Evolutionary conservation across 2,888 invertebrate species (phyloP), one percentile per base, ranked within the genome.

Genomic region (Craniophora ligustri): DNA sequence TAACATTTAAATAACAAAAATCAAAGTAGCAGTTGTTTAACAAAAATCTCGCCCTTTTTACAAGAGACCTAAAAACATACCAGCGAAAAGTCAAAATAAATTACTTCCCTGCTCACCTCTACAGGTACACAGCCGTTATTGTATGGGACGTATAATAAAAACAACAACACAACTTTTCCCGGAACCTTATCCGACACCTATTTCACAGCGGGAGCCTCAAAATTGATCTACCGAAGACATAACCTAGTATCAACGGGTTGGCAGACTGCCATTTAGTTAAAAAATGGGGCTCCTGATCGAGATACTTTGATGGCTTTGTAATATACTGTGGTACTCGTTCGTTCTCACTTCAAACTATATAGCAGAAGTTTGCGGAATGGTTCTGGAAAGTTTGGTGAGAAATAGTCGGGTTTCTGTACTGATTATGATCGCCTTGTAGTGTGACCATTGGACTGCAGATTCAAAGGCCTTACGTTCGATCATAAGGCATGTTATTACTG

Each of bases 201-300:
- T 58, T 56, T 63, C 30, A 40, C 32, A 51, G 53, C 38, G 40
- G 49, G 55, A 53, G 51, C 44, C 48, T 50, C 59, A 45, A 65
- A 66, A 62, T 51, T 67, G 57, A 69, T 69, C 59, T 55, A 39
- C 13, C 45, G 42, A 67, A 63, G 67, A 64, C 47, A 40, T 64
- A 72, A 64, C 63, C 53, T 56, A 58, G 54, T 62, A 41, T 38
- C 45, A 36, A 13, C 14, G 36, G 14, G 54, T 26, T 74, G 75
- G 75, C 75, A 58, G 11, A 6, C 28, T 59, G 66, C 72, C 72
- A 72, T 57, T 51, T 50, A 45, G 39, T 23, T 69, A 65, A 65
- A 60, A 72, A 63, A 72, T 64, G 36, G 50, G 51, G 56, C 54
- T 54, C 48, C 48, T 58, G 61, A 73, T 58, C 58, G 39, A 35